These are phyloP conservation scores for Hassar affinis DNA, from an alignment of 2,113 vertebrate species.

Conservation along the genomic window DNA sequence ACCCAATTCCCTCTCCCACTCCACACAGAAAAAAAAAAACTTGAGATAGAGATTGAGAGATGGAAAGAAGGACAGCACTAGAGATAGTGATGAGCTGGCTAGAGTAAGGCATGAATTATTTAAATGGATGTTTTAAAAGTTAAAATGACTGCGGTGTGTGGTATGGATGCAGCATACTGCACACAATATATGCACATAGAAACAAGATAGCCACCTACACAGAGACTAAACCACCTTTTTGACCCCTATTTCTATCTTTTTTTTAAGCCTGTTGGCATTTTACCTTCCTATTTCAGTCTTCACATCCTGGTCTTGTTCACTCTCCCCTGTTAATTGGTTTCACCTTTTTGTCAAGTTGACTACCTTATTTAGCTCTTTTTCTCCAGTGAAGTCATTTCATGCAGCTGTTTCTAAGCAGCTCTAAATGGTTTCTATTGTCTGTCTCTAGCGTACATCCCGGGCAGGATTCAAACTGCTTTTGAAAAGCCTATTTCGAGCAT, in stretches of 20 bases:
- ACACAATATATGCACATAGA: slow-evolving; percentile 25
- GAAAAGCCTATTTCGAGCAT: neutral
- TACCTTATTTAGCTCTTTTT: neutral
- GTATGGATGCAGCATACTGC: neutral
- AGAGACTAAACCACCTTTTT: neutral
- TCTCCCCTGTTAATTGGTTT: slow-evolving; percentile 10
- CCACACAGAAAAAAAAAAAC: slow-evolving; percentile 24
- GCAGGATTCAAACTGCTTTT: neutral
- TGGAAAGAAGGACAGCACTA: slow-evolving; percentile 29
- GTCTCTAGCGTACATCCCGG: neutral
- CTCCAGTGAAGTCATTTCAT: neutral
- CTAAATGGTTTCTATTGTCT: neutral
- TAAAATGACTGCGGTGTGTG: slow-evolving; percentile 49
- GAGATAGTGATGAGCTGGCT: slow-evolving; percentile 41
- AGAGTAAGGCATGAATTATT: slow-evolving; percentile 60
- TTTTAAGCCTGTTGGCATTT: neutral
- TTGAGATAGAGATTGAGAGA: slow-evolving; percentile 33
- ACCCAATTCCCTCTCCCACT: slow-evolving; percentile 28
- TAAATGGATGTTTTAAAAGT: slow-evolving; percentile 62
- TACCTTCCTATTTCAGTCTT: neutral
- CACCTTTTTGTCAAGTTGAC: neutral
- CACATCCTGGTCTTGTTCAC: neutral
- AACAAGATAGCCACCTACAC: neutral
- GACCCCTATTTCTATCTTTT: neutral
- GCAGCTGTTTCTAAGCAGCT: neutral